Conservation (phyloP, 1,140 invertebrate species). For the Neelides sp. region DNA sequence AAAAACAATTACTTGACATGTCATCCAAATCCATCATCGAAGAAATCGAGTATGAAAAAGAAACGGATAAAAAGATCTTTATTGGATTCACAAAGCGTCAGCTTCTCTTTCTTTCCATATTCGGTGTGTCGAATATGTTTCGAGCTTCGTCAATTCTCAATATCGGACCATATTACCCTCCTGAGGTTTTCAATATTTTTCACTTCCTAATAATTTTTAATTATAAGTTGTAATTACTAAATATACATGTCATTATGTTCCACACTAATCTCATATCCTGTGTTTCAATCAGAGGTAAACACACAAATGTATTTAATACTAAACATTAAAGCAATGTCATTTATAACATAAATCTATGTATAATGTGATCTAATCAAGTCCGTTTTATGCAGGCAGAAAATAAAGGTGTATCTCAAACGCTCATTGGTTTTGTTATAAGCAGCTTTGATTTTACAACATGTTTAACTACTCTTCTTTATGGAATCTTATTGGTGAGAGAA, state of each 20-base stretch:
- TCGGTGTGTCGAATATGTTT: conserved; percentile 73
- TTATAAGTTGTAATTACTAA: not conserved
- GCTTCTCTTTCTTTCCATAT: conserved; percentile 64
- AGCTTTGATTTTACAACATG: conserved; percentile 82
- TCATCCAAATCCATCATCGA: no score
- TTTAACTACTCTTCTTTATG: conserved; percentile 72
- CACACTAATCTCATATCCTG: no score
- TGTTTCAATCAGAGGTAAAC: no score
- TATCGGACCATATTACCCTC: conserved; percentile 46
- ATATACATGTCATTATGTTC: no score
- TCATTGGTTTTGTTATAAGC: conserved; percentile 83
- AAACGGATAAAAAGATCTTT: no score
- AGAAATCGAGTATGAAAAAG: no score
- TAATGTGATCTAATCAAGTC: not conserved
- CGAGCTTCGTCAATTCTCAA: conserved; percentile 75
- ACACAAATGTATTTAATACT: no score
- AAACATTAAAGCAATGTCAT: not conserved
- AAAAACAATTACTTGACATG: no score
- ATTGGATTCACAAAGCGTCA: conserved; percentile 67
- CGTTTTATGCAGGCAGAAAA: conserved; percentile 52
- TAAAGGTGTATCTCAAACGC: conserved; percentile 69
- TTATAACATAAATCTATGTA: not conserved
- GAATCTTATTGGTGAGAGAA: no score
- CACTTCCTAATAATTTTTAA: not conserved
- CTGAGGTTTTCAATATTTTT: conserved; percentile 36